Evolutionary conservation across 1,140 invertebrate species (phyloP).

Genomic region (Aphelinus certus): DNA sequence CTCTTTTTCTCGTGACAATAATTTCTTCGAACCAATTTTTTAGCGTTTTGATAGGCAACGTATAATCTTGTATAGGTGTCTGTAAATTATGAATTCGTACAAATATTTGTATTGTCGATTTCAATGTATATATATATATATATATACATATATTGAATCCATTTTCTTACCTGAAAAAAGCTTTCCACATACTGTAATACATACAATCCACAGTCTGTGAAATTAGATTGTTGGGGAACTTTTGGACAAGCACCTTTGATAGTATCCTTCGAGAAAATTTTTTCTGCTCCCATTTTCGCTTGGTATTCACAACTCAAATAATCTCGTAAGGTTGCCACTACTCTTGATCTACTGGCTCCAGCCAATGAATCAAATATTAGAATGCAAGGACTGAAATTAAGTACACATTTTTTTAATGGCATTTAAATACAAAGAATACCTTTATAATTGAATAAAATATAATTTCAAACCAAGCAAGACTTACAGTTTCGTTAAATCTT

Average conservation of each 20-base stretch:
- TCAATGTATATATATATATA: constrained; percentile 9
- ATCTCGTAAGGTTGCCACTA: constrained; percentile 87
- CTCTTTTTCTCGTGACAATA: constrained; percentile 79
- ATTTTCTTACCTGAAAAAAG: constrained; percentile 82
- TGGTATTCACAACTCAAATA: constrained; percentile 92
- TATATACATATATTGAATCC: constrained; percentile 7
- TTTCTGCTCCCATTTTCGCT: constrained; percentile 75
- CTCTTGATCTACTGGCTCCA: constrained; percentile 79
- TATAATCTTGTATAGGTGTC: constrained; percentile 79
- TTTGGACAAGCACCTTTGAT: constrained; percentile 86
- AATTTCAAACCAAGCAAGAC: constrained; percentile 22
- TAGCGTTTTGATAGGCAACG: constrained; percentile 78
- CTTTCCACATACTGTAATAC: constrained; percentile 95
- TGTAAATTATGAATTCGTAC: constrained; percentile 58
- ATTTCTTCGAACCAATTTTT: constrained; percentile 83
- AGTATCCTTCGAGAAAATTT: constrained; percentile 79
- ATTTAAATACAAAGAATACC: neutral
- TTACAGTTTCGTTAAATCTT: constrained; percentile 52
- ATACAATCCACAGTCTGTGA: constrained; percentile 96
- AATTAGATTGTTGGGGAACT: constrained; percentile 97
- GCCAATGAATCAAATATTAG: constrained; percentile 94
- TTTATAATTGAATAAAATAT: constrained; percentile 4
- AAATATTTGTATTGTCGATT: constrained; percentile 1
- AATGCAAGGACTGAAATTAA: constrained; percentile 77
- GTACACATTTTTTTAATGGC: constrained; percentile 26